These are phyloP conservation scores for Corvus moneduloides DNA, from an alignment of 2,113 vertebrate genomes.

Conservation along the genomic window DNA sequence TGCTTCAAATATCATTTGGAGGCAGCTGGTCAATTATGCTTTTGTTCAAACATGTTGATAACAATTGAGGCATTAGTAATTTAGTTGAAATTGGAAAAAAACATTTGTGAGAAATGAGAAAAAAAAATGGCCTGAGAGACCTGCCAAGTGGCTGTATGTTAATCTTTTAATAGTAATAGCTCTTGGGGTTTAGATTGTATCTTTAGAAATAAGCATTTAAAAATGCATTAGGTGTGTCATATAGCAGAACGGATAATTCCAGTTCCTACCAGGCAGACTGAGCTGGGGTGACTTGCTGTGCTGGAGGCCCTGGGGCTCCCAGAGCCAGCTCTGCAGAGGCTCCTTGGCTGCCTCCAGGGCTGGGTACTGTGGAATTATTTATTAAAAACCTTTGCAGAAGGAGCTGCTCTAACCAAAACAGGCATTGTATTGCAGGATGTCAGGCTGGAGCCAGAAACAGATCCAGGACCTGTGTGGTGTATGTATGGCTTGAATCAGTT, in stretches of 20 bases:
- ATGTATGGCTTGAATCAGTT: not conserved
- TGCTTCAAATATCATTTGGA: not conserved
- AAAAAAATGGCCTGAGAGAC: not conserved
- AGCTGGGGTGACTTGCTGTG: accelerated
- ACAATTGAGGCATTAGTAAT: not conserved
- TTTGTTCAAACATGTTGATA: not conserved
- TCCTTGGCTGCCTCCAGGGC: not conserved
- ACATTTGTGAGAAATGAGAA: not conserved
- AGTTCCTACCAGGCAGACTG: not conserved
- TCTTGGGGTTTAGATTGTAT: not conserved
- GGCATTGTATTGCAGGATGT: not conserved
- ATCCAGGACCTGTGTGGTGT: not conserved
- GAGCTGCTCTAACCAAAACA: not conserved
- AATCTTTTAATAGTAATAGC: not conserved
- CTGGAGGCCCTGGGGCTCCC: not conserved
- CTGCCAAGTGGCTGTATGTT: not conserved
- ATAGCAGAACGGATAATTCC: not conserved
- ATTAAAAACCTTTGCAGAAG: not conserved
- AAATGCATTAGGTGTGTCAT: not conserved
- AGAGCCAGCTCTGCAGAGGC: not conserved
- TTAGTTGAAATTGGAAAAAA: not conserved
- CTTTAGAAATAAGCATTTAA: not conserved
- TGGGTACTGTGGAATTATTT: not conserved
- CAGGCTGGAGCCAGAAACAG: not conserved
- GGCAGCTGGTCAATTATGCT: not conserved